Evolutionary conservation across 1,140 invertebrate species (phyloP), one percentile per base, ranked within the genome.

Genomic region (Lordiphosa collinella): DNA sequence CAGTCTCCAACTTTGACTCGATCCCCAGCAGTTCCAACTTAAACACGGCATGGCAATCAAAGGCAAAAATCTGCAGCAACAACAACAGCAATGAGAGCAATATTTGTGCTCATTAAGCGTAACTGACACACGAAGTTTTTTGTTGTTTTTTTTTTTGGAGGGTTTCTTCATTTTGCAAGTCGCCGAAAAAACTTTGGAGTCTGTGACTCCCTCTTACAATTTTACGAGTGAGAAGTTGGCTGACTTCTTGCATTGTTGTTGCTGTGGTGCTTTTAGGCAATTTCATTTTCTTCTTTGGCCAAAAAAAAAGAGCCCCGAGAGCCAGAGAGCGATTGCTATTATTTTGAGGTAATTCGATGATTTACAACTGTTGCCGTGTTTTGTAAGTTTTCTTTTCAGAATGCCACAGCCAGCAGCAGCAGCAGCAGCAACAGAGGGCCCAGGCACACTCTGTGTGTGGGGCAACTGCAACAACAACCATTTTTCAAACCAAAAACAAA

Each of bases 81-180:
- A 44, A 40, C 61, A 67, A 58, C 65, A 59, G 52, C 78, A 82
- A 82, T 68, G 63, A 69, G 78, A 84, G 78, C 78, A 84, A 78
- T 82, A 76, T 82, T 72, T 84, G 78, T 82, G 78, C 78, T 82
- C 78, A 82, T 84, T 84, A 84, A 84, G 78, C 78, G 78, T 82
- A 82, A 82, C 78, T 82, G 78, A 82, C 78, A 82, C 78, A 82
- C 76, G 78, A 84, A 73, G 68, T 84, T 72, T 44, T 29, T 35
- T 51, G 25, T 54, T 13, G 18, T 58, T 49, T 57, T 31, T 67
- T 53, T 46, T 58, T 76, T 82, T 76, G 32, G 62, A 67, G 76
- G 78, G 76, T 82, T 84, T 82, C 76, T 76, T 82, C 67, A 72
- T 82, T 82, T 84, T 50, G 78, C 78, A 84, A 84, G 55, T 82